Percentiles rank a stretch among this genome's conserved stretches.
Conservation (phyloP, 2,888 invertebrate species). For the Drosophila flavopinicola region DNA sequence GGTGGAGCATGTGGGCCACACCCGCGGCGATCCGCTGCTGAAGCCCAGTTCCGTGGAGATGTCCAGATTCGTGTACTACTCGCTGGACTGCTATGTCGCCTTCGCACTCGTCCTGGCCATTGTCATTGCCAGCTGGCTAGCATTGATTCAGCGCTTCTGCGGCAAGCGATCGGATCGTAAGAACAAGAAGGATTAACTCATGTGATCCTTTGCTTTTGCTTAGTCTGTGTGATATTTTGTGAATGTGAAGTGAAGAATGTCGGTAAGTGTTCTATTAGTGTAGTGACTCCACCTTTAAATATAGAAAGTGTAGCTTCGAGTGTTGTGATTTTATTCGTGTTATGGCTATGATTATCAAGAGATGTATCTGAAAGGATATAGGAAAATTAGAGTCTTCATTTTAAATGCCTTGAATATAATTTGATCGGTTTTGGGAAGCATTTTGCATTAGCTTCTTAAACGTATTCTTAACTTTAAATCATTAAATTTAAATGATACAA, state of each 20-base stretch:
- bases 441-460: no score
- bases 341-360: no score
- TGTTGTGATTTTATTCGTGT: no score
- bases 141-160: constrained; percentile 57
- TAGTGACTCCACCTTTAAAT: constrained; percentile 17
- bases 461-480: no score
- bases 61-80: constrained; percentile 82
- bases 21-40: constrained; percentile 86
- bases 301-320: constrained; percentile 5
- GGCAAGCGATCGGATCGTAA: constrained; percentile 42
- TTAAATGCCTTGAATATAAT: no score
- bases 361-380: no score
- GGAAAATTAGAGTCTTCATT: no score
- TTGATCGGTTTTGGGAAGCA: no score
- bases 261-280: constrained; percentile 9
- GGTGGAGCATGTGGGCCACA: constrained; percentile 88
- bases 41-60: constrained; percentile 83
- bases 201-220: background rate
- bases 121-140: constrained; percentile 69
- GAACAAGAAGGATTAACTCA: constrained; percentile 62
- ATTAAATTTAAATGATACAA: no score
- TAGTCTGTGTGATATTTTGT: constrained; percentile 68
- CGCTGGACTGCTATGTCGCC: constrained; percentile 79
- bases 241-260: constrained; percentile 35
- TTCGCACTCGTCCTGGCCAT: constrained; percentile 54